Conservation (phyloP, 2,797 vertebrate genomes). For the Lutjanus argentimaculatus region DNA sequence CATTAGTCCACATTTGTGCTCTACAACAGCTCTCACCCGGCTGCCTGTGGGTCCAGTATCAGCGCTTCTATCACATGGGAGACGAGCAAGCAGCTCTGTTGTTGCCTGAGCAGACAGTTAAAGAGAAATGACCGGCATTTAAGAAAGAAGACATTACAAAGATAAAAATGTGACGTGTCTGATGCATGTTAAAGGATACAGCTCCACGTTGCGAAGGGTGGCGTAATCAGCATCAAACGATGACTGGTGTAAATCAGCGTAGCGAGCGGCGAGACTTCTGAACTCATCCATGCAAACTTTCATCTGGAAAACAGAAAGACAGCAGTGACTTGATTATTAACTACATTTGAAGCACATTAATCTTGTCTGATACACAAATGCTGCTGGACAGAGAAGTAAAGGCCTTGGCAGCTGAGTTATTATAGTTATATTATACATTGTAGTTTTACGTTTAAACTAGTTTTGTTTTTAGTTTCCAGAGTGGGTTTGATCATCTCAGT, state of each 20-base stretch:
- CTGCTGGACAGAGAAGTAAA: background rate
- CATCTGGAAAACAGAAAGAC: slow-evolving; percentile 86
- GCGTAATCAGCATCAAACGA: slow-evolving; percentile 97
- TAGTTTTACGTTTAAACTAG: too few species aligned
- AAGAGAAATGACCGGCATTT: slow-evolving; percentile 62
- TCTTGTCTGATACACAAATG: background rate
- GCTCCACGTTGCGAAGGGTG: slow-evolving; percentile 94
- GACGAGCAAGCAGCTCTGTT: slow-evolving; percentile 97
- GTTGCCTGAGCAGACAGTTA: slow-evolving; percentile 89
- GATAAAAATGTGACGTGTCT: background rate
- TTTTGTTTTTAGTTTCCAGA: too few species aligned
- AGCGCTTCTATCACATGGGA: slow-evolving; percentile 96
- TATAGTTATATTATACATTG: too few species aligned
- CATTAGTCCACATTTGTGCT: background rate
- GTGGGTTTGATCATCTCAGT: too few species aligned
- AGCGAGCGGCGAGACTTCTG: slow-evolving; percentile 91
- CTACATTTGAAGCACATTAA: background rate
- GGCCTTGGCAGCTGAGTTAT: background rate
- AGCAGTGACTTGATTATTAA: background rate
- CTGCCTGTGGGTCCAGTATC: slow-evolving; percentile 95
- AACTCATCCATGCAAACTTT: slow-evolving; percentile 98
- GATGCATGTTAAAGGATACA: slow-evolving; percentile 90
- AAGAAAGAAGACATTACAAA: background rate
- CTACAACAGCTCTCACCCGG: slow-evolving; percentile 85
- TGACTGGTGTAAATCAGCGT: slow-evolving; percentile 95